These are phyloP conservation scores for Rhabdomys dilectus DNA, from an alignment of 2,113 vertebrate species.

Conservation along the genomic window DNA sequence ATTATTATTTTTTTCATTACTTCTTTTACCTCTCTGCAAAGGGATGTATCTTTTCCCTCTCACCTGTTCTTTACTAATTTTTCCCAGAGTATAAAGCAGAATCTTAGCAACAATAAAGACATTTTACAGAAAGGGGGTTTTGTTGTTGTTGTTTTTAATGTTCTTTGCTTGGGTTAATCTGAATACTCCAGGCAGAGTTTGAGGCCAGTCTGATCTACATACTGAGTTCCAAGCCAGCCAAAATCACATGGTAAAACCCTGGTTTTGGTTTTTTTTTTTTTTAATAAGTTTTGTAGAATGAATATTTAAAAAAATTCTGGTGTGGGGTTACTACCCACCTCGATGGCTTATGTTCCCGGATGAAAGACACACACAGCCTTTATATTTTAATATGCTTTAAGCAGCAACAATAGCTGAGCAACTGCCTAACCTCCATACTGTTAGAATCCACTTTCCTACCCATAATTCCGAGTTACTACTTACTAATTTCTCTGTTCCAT, in stretches of 20 bases:
- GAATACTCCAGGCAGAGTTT: background rate
- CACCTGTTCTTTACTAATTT: background rate
- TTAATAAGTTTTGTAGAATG: no score
- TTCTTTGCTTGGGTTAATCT: background rate
- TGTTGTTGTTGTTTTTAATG: background rate
- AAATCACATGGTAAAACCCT: background rate
- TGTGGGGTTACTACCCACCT: no score
- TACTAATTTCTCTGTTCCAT: no score
- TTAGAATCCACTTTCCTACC: no score
- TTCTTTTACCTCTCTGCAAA: background rate
- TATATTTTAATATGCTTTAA: no score
- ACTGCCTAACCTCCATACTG: no score
- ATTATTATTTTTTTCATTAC: conserved; percentile 51
- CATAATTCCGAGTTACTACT: no score
- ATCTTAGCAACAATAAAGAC: conserved; percentile 23
- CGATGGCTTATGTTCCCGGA: no score
- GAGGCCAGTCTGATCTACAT: background rate
- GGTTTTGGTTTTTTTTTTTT: no score
- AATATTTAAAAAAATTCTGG: no score
- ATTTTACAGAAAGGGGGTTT: background rate
- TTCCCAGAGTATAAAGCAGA: background rate
- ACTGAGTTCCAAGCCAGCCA: background rate
- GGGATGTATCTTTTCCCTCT: background rate
- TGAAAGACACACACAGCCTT: no score
- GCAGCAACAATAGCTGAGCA: no score